Evolutionary conservation across 2,888 invertebrate genomes (phyloP), one percentile per base, ranked within the genome.

Genomic region (Brachylomia viminalis): DNA sequence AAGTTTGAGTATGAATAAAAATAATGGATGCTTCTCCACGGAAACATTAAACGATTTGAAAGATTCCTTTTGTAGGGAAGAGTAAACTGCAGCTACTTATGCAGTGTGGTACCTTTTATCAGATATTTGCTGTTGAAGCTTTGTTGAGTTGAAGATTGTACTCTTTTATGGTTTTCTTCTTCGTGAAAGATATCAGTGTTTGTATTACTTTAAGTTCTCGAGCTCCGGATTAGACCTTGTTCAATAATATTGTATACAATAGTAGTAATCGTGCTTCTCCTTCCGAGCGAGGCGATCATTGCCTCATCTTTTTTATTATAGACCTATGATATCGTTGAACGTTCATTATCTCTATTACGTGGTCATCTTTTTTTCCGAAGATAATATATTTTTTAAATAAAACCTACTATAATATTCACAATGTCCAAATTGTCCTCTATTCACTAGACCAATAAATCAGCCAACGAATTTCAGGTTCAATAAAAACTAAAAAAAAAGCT

Each of bases 21-120:
- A 38, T 38, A 62, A 52, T 67, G 23, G 8, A 56, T 49, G 54
- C 23, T 69, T 8, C 30, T 27, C 42, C 15, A 15, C 27, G 20
- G 23, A 67, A 45, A 70, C 45, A 52, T 64, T 47, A 52, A 78
- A 68, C 52, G 62, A 71, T 64, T 80, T 42, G 27, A 78, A 67
- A 67, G n/a, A 42, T 83, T 77, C 78, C 11, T 20, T 83, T 80
- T 72, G 42, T 78, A 42, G 47, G 33, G 38, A 71, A 38, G 58
- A 58, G 30, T 47, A 15, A 83, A 58, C 64, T 68, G 33, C 45
- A 20, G 42, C 30, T 71, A 62, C 56, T 62, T 83, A 58, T 71
- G 79, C 67, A 58, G n/a, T 38, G 45, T 30, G 17, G 33, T 45
- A 54, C 64, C 10, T 68, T 30, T 58, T 67, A 54, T 78, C 49